Evolutionary conservation across 2,888 invertebrate genomes (phyloP), one percentile per base, ranked within the genome.

Genomic region (Sturmia bella): DNA sequence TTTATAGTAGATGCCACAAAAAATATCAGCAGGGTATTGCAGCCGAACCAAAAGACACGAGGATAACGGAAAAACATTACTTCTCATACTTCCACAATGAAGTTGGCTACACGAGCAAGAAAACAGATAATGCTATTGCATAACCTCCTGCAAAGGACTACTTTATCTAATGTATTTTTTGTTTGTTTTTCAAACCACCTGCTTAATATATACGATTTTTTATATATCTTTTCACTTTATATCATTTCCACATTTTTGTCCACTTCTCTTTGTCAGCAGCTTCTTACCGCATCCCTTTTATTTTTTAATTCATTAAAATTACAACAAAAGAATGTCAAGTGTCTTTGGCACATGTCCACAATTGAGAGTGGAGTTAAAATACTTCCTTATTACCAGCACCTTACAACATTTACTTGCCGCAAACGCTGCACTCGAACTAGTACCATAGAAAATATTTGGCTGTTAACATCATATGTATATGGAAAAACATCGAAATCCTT

Each of bases 151-250:
- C 6, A 32, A 0, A 2, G 13, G 1, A 13, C 37, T 32, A 0
- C 39, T 19, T 45, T 9, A 1, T 7, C 32, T 50, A n/a, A 54
- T 12, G 1, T 50, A 15, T 19, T 50, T 21, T 43, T 27, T 17
- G 3, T 17, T 3, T 50, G 27, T 17, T 41, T 12, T 19, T 3
- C 32, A 3, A 48, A 83, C 80, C 85, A 86, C 85, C 86, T 87
- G 86, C 85, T 70, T 48, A 57, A 57, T 48, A 57, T 12, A 37
- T 48, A 48, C 0, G 21, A 48, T 45, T 52, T 27, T 63, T 48
- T 48, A 7, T 11, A 5, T 1, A 19, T n/a, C 13, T 6, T 24
- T n/a, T 41, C 59, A 43, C 32, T 9, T 39, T 13, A 24, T 63
- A 19, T 24, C 27, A 15, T 50, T 13, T n/a, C 27, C 32, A 32